Evolutionary conservation across 2,888 invertebrate genomes (phyloP).

Genomic region (Lithophane ornitopus): DNA sequence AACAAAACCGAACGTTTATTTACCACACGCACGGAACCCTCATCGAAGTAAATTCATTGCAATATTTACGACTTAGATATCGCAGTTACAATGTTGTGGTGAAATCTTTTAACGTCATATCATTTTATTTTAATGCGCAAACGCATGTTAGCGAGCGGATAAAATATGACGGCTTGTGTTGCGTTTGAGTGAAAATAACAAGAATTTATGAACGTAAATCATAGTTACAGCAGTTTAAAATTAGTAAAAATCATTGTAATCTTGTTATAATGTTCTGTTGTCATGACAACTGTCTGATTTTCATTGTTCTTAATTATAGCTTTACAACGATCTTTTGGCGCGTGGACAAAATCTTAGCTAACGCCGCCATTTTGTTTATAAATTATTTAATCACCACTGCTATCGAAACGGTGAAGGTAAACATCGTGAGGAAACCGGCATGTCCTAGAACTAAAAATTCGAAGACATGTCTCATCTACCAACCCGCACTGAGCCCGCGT

Average conservation of each 20-base stretch:
- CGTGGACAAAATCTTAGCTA: too few species aligned
- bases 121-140: constrained; percentile 56
- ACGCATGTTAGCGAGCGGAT: constrained; percentile 29
- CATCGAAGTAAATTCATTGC: constrained; percentile 17
- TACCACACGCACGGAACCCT: constrained; percentile 22
- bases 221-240: background rate
- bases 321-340: too few species aligned
- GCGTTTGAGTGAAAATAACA: constrained; percentile 41
- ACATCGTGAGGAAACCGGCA: too few species aligned
- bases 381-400: too few species aligned
- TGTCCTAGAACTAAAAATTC: too few species aligned
- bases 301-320: too few species aligned
- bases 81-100: constrained; percentile 56
- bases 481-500: too few species aligned
- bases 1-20: constrained; percentile 22
- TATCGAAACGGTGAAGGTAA: too few species aligned
- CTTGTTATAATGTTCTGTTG: background rate
- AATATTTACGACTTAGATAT: constrained; percentile 45
- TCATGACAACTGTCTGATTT: background rate
- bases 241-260: background rate
- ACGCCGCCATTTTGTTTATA: too few species aligned
- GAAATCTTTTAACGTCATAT: constrained; percentile 65
- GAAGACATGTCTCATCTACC: too few species aligned
- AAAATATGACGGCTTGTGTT: constrained; percentile 26
- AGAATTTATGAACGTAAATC: constrained; percentile 34